Evolutionary conservation across 2,888 invertebrate genomes (phyloP).

Genomic region (Leptura quadrifasciata): DNA sequence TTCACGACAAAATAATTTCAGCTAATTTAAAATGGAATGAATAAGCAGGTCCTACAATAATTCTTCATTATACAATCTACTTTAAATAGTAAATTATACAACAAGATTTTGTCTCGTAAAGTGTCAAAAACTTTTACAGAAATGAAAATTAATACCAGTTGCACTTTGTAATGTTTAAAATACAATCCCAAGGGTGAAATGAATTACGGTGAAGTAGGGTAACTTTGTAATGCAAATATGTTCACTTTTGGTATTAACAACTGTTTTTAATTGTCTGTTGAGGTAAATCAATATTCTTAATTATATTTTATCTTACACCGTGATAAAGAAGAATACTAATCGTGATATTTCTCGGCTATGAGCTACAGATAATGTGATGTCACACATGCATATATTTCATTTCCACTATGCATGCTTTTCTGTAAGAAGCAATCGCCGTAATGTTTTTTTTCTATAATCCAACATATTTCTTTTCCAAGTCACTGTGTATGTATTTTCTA

Average conservation of each 20-base stretch:
- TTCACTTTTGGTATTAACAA: constrained; percentile 15
- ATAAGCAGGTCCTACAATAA: constrained; percentile 32
- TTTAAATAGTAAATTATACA: constrained; percentile 52
- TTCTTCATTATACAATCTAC: constrained; percentile 49
- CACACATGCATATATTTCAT: too few relatives aligned
- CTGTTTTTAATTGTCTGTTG: neutral
- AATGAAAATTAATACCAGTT: constrained; percentile 67
- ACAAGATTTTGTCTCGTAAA: constrained; percentile 58
- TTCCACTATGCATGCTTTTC: too few relatives aligned
- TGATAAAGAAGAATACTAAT: too few relatives aligned
- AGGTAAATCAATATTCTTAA: too few relatives aligned
- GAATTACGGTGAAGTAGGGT: constrained; percentile 45
- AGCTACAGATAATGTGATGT: too few relatives aligned
- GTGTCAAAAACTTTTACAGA: constrained; percentile 62
- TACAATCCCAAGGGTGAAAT: constrained; percentile 57
- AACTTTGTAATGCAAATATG: constrained; percentile 36
- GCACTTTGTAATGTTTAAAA: constrained; percentile 62
- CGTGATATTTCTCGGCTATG: too few relatives aligned
- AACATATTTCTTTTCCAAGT: too few relatives aligned
- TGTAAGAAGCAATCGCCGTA: too few relatives aligned
- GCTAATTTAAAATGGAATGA: constrained; percentile 16
- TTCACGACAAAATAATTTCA: neutral
- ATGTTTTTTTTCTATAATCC: too few relatives aligned
- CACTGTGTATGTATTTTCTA: too few relatives aligned
- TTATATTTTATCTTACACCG: too few relatives aligned